These are phyloP conservation scores for Anthophora plumipes DNA, from an alignment of 2,888 invertebrate genomes.

Conservation along the genomic window DNA sequence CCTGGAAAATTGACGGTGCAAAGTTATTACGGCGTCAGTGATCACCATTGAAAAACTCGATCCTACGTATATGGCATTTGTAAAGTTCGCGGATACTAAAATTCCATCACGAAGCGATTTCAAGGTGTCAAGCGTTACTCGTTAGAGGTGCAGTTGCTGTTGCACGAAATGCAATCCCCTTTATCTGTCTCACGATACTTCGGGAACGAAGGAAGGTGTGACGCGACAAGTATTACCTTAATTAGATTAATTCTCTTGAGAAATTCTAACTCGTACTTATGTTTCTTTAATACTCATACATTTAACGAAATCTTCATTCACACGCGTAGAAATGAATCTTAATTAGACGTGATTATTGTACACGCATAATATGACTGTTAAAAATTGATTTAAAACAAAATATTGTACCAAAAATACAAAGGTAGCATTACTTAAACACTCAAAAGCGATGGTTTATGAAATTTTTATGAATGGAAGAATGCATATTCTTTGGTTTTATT, in stretches of 20 bases:
- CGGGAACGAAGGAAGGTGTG: slow-evolving; percentile 1
- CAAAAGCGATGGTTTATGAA: too few relatives aligned
- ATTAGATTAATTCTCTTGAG: slow-evolving; percentile 14
- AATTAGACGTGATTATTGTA: too few relatives aligned
- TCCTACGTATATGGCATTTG: slow-evolving; percentile 57
- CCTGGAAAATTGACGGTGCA: slow-evolving; percentile 61
- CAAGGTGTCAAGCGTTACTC: slow-evolving; percentile 67
- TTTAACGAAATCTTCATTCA: too few relatives aligned
- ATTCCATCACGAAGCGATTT: slow-evolving; percentile 65
- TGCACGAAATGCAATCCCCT: slow-evolving; percentile 37
- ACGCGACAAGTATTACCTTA: slow-evolving; percentile 9
- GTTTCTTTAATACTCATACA: too few relatives aligned
- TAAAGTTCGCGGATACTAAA: slow-evolving; percentile 61
- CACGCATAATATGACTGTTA: too few relatives aligned
- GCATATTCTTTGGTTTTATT: too few relatives aligned
- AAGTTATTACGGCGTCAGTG: slow-evolving; percentile 45
- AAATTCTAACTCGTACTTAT: neutral
- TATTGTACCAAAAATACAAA: too few relatives aligned
- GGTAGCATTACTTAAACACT: too few relatives aligned
- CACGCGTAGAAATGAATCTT: too few relatives aligned
- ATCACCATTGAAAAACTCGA: slow-evolving; percentile 53
- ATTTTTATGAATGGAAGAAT: too few relatives aligned
- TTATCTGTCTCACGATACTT: slow-evolving; percentile 15
- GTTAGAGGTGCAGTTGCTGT: slow-evolving; percentile 40
- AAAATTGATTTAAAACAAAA: too few relatives aligned